Conservation (phyloP, 2,797 vertebrate genomes). For the Ceryle rudis region DNA sequence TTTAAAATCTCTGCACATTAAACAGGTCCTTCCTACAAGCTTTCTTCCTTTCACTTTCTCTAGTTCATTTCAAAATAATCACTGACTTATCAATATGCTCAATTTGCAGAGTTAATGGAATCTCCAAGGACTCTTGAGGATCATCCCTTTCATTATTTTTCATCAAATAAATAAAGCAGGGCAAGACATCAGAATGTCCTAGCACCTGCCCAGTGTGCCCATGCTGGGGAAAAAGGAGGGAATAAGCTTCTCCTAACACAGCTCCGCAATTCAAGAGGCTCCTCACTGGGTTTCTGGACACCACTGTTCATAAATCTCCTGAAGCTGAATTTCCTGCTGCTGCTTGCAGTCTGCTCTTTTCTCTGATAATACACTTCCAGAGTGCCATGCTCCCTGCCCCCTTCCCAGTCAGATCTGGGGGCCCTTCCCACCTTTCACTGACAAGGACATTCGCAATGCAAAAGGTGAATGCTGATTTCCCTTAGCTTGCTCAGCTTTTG, state of each 20-base stretch:
- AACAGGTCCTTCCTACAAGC: neutral
- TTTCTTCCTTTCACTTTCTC: conserved; percentile 15
- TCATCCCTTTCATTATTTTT: conserved; percentile 30
- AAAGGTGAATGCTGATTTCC: neutral
- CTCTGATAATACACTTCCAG: neutral
- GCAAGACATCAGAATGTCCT: neutral
- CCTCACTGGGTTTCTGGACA: conserved; percentile 25
- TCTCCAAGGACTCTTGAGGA: conserved; percentile 25
- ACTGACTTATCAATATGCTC: conserved; percentile 20
- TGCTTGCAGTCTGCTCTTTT: conserved; percentile 10
- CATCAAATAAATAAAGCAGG: conserved; percentile 65
- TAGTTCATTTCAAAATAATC: conserved; percentile 43
- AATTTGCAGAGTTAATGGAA: conserved; percentile 35
- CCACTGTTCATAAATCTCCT: conserved; percentile 37
- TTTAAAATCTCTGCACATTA: conserved; percentile 37
- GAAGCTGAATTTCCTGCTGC: conserved; percentile 17
- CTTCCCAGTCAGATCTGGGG: neutral
- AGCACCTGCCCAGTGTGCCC: neutral
- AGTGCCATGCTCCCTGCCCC: neutral
- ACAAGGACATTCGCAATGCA: neutral
- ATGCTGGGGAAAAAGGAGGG: neutral
- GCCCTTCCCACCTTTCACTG: neutral
- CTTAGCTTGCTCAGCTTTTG: neutral
- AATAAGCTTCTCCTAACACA: neutral
- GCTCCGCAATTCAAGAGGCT: conserved; percentile 6